Conservation (phyloP, 2,113 vertebrate genomes). For the human (Homo sapiens) region GRCh38 chr7:13507501-13508000, state of each 20-base stretch:
- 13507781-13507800: conserved; percentile 17
- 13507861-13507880: conserved; percentile 29
- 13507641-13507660: conserved; percentile 46
- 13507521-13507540: conserved; percentile 14
- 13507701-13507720: conserved; percentile 56
- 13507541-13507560: conserved; percentile 34
- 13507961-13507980: too few relatives aligned
- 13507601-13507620: conserved; percentile 59
- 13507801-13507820: conserved; percentile 15
- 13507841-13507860: background rate
- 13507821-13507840: background rate
- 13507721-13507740: conserved; percentile 66
- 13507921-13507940: background rate
- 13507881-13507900: background rate
- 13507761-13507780: conserved; percentile 29
- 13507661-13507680: conserved; percentile 38
- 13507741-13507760: conserved; percentile 67
- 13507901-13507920: background rate
- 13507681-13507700: conserved; percentile 46
- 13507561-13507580: background rate
- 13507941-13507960: background rate
- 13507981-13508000: background rate
- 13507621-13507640: background rate
- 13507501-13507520: conserved; percentile 41
- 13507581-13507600: conserved; percentile 60